phyloP scores from a whole-genome alignment of 2,888 invertebrate species.

The Leptopilina drosophilae region DNA sequence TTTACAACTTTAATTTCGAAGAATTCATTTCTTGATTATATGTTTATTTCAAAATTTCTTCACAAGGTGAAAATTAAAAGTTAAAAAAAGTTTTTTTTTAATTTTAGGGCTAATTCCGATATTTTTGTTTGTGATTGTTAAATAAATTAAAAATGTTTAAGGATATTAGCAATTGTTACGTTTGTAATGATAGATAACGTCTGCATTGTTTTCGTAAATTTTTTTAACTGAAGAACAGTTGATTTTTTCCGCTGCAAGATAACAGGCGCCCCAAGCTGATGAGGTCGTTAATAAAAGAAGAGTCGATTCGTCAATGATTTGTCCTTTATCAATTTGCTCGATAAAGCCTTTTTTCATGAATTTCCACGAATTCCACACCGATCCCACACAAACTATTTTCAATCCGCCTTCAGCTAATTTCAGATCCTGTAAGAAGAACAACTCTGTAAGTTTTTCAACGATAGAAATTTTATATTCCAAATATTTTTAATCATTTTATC shows the following conservation, averaged over 20 bases:
- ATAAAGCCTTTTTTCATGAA: constrained; percentile 86
- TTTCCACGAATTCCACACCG: constrained; percentile 96
- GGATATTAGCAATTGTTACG: constrained; percentile 56
- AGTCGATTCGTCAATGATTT: constrained; percentile 79
- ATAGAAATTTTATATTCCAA: no score
- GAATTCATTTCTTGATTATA: no score
- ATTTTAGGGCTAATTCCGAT: neutral
- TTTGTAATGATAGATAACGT: constrained; percentile 82
- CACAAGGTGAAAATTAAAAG: no score
- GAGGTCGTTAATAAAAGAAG: constrained; percentile 85
- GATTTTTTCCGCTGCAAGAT: constrained; percentile 87
- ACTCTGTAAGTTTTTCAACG: constrained; percentile 20
- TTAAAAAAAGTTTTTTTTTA: no score
- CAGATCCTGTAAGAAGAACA: constrained; percentile 75
- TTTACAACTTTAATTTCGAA: no score
- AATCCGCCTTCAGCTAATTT: constrained; percentile 80
- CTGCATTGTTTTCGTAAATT: constrained; percentile 82
- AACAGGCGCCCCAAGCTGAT: constrained; percentile 91
- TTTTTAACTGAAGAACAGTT: constrained; percentile 83
- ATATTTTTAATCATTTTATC: no score
- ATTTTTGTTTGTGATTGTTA: neutral
- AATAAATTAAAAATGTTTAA: neutral
- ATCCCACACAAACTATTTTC: constrained; percentile 93
- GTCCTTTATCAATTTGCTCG: constrained; percentile 77
- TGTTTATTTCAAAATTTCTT: no score